phyloP scores from a whole-genome alignment of 2,888 invertebrate species.

The Spodoptera littoralis region DNA sequence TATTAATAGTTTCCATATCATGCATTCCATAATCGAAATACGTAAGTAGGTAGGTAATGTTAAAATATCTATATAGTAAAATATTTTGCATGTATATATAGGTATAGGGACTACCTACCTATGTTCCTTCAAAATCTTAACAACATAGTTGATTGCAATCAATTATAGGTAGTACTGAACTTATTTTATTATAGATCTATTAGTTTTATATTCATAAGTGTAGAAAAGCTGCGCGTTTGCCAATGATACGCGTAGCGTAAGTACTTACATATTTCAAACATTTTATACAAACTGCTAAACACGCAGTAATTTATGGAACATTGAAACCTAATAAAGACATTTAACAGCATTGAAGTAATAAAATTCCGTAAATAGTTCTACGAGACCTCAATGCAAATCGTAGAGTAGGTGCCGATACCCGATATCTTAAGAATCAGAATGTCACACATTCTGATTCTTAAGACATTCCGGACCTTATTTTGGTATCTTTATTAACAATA shows the following conservation, averaged over 20 bases:
- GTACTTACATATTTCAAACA: conserved; percentile 6
- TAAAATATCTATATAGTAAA: too few species aligned
- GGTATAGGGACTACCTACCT: too few species aligned
- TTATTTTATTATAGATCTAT: too few species aligned
- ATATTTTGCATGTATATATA: too few species aligned
- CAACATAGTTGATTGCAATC: too few species aligned
- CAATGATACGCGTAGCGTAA: background rate
- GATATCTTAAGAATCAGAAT: too few species aligned
- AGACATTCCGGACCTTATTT: conserved; percentile 51
- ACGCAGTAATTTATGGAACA: conserved; percentile 21
- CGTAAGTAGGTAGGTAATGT: too few species aligned
- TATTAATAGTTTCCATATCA: conserved; percentile 16
- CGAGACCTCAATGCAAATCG: conserved; percentile 48
- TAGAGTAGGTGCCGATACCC: conserved; percentile 45
- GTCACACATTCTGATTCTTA: conserved; percentile 10
- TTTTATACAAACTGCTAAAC: conserved; percentile 16
- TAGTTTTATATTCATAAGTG: too few species aligned
- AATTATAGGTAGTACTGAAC: too few species aligned
- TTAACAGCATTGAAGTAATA: conserved; percentile 38
- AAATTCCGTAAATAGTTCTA: conserved; percentile 49
- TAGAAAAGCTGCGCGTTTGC: too few species aligned
- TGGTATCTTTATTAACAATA: conserved; percentile 59
- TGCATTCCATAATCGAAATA: conserved; percentile 3
- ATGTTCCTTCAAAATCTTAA: too few species aligned
- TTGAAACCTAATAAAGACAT: conserved; percentile 31